phyloP scores from a whole-genome alignment of 2,888 invertebrate species.

The Mythimna vitellina region DNA sequence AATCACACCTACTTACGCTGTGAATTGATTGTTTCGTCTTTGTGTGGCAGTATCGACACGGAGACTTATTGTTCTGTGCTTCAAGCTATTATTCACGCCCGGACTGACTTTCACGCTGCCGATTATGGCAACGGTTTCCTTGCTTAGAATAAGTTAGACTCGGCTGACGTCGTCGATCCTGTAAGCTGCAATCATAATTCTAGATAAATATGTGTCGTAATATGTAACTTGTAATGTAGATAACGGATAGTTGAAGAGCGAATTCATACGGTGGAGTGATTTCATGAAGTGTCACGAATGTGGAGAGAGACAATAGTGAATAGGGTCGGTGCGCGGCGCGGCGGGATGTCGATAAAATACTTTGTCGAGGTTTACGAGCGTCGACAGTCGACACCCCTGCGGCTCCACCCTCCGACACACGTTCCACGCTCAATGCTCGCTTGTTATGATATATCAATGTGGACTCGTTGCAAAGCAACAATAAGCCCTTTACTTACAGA shows the following conservation, averaged over 20 bases:
- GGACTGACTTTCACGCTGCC: slow-evolving; percentile 86
- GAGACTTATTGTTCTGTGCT: slow-evolving; percentile 87
- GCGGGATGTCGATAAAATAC: slow-evolving; percentile 85
- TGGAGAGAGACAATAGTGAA: slow-evolving; percentile 86
- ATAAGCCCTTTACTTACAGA: slow-evolving; percentile 41
- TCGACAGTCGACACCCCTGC: slow-evolving; percentile 81
- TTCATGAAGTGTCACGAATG: slow-evolving; percentile 86
- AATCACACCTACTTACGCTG: slow-evolving; percentile 89
- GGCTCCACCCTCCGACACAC: slow-evolving; percentile 73
- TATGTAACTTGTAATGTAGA: slow-evolving; percentile 46
- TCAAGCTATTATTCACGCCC: slow-evolving; percentile 86
- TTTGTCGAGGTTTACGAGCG: slow-evolving; percentile 86
- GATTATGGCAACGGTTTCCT: slow-evolving; percentile 86
- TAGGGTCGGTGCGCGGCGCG: slow-evolving; percentile 79
- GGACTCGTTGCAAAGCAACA: slow-evolving; percentile 67
- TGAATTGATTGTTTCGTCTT: slow-evolving; percentile 90
- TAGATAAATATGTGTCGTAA: slow-evolving; percentile 41
- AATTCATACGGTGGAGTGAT: slow-evolving; percentile 83
- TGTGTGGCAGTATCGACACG: slow-evolving; percentile 89
- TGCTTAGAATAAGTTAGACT: slow-evolving; percentile 79
- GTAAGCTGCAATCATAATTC: slow-evolving; percentile 17
- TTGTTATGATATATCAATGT: slow-evolving; percentile 85
- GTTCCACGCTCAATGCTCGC: slow-evolving; percentile 63
- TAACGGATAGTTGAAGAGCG: slow-evolving; percentile 59
- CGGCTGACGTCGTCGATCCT: slow-evolving; percentile 56